phyloP scores from a whole-genome alignment of 2,797 vertebrate species.

The Tangara arthus region DNA sequence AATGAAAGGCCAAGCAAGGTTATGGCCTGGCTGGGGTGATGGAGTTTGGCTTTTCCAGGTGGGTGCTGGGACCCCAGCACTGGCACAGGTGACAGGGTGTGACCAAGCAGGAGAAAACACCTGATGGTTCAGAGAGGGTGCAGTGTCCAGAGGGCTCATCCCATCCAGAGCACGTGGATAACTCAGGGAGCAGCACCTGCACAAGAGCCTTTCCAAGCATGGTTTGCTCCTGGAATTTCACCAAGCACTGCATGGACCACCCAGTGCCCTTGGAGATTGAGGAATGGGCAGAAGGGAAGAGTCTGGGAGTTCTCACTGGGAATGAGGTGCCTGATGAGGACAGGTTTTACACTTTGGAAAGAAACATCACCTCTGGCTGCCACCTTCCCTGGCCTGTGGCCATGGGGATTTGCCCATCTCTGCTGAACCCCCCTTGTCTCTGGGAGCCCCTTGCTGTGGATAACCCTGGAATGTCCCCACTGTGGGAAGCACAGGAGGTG shows the following conservation, averaged over 20 bases:
- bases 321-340: not conserved
- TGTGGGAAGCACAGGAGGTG: rapidly evolving
- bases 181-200: not conserved
- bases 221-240: not conserved
- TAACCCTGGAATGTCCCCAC: not conserved
- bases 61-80: not conserved
- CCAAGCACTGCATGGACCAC: not conserved
- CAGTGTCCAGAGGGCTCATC: not conserved
- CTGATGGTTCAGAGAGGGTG: not conserved
- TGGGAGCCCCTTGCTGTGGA: not conserved
- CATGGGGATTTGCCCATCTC: not conserved
- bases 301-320: not conserved
- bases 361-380: rapidly evolving
- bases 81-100: not conserved
- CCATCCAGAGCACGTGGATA: rapidly evolving
- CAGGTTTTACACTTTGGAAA: not conserved
- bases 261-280: not conserved
- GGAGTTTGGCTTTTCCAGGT: not conserved
- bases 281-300: not conserved
- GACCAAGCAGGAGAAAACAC: not conserved
- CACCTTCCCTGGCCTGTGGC: not conserved
- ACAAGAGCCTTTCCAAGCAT: not conserved
- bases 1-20: not conserved
- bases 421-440: rapidly evolving
- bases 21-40: not conserved